Conservation (phyloP, 1,140 invertebrate species). For the Conopomorpha cramerella region DNA sequence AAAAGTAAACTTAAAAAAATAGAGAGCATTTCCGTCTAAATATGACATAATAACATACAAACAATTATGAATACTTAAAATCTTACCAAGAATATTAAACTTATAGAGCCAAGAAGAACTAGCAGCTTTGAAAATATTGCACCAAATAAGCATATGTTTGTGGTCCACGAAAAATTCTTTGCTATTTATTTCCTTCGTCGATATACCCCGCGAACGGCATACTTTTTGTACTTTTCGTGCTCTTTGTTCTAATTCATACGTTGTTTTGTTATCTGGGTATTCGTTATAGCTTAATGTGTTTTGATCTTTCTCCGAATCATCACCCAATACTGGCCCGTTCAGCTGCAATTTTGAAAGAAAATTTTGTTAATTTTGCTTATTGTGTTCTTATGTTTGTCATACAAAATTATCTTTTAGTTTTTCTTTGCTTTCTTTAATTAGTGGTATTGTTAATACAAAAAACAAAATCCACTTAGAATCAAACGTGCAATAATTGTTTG, state of each 20-base stretch:
- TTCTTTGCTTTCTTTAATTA: too few relatives aligned
- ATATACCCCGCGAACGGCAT: slow-evolving; percentile 17
- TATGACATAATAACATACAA: slow-evolving; percentile 1
- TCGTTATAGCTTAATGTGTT: slow-evolving; percentile 18
- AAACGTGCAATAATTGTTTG: too few relatives aligned
- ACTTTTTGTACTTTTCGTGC: slow-evolving; percentile 17
- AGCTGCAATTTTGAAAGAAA: slow-evolving; percentile 18
- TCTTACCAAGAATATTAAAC: slow-evolving; percentile 72
- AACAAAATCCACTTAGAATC: too few relatives aligned
- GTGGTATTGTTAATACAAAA: too few relatives aligned
- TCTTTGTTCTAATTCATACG: slow-evolving; percentile 26
- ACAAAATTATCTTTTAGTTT: too few relatives aligned
- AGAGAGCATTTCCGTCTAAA: too few relatives aligned
- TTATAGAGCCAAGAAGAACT: slow-evolving; percentile 82
- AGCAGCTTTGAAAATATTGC: slow-evolving; percentile 80
- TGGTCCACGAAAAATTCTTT: slow-evolving; percentile 78
- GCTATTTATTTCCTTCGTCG: slow-evolving; percentile 30
- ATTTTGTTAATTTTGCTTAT: too few relatives aligned
- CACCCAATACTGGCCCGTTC: slow-evolving; percentile 35
- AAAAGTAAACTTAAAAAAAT: too few relatives aligned
- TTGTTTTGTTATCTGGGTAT: slow-evolving; percentile 35
- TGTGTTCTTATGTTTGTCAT: too few relatives aligned
- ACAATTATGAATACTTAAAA: slow-evolving; percentile 4
- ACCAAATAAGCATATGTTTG: slow-evolving; percentile 74
- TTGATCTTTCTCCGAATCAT: slow-evolving; percentile 18